Evolutionary conservation across 2,113 vertebrate genomes (phyloP).

Genomic region (Delphinus delphis): DNA sequence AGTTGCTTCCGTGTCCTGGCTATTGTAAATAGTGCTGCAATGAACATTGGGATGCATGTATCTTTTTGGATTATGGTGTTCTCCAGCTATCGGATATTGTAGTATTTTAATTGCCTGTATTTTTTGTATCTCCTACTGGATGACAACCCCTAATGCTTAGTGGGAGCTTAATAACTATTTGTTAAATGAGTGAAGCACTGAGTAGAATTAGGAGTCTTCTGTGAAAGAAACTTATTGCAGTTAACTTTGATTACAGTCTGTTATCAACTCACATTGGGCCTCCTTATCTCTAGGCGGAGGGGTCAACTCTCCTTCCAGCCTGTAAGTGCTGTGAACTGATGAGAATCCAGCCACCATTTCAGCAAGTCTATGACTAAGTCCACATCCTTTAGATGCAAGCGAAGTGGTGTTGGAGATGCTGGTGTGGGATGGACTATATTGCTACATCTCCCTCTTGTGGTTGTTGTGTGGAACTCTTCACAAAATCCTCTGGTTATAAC

Average conservation of each 20-base stretch:
- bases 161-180: background rate
- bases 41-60: too few species aligned
- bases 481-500: background rate
- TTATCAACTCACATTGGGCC: background rate
- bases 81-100: background rate
- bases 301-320: background rate
- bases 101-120: background rate
- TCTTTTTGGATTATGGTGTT: too few species aligned
- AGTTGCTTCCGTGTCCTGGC: too few species aligned
- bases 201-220: background rate
- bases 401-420: background rate
- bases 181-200: background rate
- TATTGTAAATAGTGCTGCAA: too few species aligned
- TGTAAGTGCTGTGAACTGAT: background rate
- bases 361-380: background rate
- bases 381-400: background rate
- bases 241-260: background rate
- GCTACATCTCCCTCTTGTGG: conserved; percentile 41
- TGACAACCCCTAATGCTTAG: background rate
- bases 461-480: background rate
- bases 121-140: background rate
- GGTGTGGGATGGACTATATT: background rate
- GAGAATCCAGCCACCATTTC: background rate
- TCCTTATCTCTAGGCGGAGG: background rate
- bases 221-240: background rate